phyloP scores from a whole-genome alignment of 2,113 vertebrate species.

The Ondatra zibethicus region DNA sequence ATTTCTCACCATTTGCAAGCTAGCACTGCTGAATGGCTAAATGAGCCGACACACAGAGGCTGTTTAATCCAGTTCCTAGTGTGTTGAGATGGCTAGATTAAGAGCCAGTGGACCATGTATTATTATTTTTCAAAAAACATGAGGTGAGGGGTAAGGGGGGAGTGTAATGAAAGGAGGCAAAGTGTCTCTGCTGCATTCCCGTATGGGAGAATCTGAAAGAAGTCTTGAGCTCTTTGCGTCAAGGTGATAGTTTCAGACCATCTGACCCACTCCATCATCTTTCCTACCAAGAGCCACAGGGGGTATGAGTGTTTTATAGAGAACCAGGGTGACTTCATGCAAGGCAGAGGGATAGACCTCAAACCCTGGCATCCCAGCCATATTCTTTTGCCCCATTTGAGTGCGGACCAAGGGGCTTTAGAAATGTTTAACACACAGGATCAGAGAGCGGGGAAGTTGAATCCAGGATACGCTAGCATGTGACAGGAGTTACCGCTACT shows the following conservation, averaged over 20 bases:
- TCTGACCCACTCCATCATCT: not conserved
- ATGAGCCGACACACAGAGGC: not conserved
- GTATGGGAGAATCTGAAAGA: not conserved
- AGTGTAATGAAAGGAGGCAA: not conserved
- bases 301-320: not conserved
- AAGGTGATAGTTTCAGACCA: not conserved
- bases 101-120: not conserved
- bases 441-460: not conserved
- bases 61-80: too few relatives aligned
- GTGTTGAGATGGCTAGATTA: not conserved
- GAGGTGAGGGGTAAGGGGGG: not conserved
- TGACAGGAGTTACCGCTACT: not conserved
- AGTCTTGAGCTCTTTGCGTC: not conserved
- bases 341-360: not conserved
- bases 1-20: not conserved
- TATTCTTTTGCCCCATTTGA: not conserved
- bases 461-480: not conserved
- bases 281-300: not conserved
- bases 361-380: not conserved
- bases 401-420: fast-evolving
- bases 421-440: fast-evolving
- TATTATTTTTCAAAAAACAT: not conserved
- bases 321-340: not conserved
- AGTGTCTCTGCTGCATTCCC: not conserved
- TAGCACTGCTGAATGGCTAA: not conserved